Evolutionary conservation across 2,113 vertebrate genomes (phyloP).

Genomic region (Thamnaconus septentrionalis): DNA sequence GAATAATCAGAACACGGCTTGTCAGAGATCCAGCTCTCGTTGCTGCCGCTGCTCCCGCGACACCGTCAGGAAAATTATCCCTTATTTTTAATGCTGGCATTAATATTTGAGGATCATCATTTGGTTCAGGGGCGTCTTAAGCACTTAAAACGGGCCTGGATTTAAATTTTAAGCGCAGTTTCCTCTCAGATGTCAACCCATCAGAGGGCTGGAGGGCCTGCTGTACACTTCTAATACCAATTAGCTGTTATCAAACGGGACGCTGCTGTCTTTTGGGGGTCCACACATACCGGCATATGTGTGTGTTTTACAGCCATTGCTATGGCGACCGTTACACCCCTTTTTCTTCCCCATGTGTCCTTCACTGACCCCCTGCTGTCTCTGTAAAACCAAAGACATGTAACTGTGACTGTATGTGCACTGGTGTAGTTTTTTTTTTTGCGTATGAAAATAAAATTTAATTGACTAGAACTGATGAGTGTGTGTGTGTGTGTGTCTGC

Average conservation of each 20-base stretch:
- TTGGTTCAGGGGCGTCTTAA: conserved; percentile 29
- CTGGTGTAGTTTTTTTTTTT: conserved; percentile 25
- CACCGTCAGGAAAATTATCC: conserved; percentile 30
- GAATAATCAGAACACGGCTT: background rate
- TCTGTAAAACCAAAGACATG: conserved; percentile 42
- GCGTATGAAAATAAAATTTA: conserved; percentile 3
- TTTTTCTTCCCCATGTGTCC: conserved; percentile 3
- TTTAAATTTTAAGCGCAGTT: background rate
- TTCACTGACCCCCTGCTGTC: background rate
- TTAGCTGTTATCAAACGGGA: conserved; percentile 31
- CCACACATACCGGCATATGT: background rate
- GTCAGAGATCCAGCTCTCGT: background rate
- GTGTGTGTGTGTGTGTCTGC: background rate
- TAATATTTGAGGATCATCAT: conserved; percentile 47
- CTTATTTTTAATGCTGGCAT: conserved; percentile 41
- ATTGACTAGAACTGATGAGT: background rate
- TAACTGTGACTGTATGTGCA: background rate
- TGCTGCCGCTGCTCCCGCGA: conserved; percentile 6
- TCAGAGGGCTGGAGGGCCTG: conserved; percentile 13
- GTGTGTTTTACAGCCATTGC: conserved; percentile 7
- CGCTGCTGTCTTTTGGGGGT: conserved; percentile 16
- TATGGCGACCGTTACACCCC: background rate
- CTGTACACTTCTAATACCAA: conserved; percentile 24
- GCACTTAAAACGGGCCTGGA: conserved; percentile 23
- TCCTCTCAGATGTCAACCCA: conserved; percentile 1